Percentiles rank a stretch among this genome's conserved stretches.
These are phyloP conservation scores for Tachypleus tridentatus DNA, from an alignment of 1,140 invertebrate genomes.

Conservation along the genomic window DNA sequence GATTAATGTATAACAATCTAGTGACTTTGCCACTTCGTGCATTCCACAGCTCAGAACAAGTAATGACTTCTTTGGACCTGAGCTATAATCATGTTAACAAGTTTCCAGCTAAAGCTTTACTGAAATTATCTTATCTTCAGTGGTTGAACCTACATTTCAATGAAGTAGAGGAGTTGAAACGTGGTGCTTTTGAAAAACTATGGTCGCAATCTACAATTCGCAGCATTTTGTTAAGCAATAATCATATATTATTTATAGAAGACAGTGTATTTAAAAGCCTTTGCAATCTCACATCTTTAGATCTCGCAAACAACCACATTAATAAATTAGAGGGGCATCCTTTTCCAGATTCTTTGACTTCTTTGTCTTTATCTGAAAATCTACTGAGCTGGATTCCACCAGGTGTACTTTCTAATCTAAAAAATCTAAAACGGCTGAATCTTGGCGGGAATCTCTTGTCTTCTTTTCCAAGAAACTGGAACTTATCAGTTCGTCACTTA, in stretches of 20 bases:
- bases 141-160: slow-evolving; percentile 74
- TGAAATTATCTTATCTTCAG: slow-evolving; percentile 52
- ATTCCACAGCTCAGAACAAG: slow-evolving; percentile 48
- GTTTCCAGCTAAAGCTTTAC: slow-evolving; percentile 49
- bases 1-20: slow-evolving; percentile 42
- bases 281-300: slow-evolving; percentile 19
- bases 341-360: slow-evolving; percentile 44
- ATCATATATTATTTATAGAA: slow-evolving; percentile 14
- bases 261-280: slow-evolving; percentile 22
- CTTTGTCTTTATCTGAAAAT: slow-evolving; percentile 70
- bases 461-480: slow-evolving; percentile 16
- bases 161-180: slow-evolving; percentile 43
- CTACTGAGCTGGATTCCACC: slow-evolving; percentile 50
- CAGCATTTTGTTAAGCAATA: slow-evolving; percentile 24
- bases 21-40: slow-evolving; percentile 38
- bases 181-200: slow-evolving; percentile 5
- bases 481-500: slow-evolving; percentile 36
- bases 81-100: slow-evolving; percentile 59
- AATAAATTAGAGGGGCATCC: slow-evolving; percentile 20
- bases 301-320: slow-evolving; percentile 23
- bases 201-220: slow-evolving; percentile 9
- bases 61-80: slow-evolving; percentile 65
- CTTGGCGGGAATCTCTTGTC: slow-evolving; percentile 52
- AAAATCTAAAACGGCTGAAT: slow-evolving; percentile 48
- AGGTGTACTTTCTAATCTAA: slow-evolving; percentile 46